Conservation (phyloP, 2,888 invertebrate species). For the Chironomus riparius region DNA sequence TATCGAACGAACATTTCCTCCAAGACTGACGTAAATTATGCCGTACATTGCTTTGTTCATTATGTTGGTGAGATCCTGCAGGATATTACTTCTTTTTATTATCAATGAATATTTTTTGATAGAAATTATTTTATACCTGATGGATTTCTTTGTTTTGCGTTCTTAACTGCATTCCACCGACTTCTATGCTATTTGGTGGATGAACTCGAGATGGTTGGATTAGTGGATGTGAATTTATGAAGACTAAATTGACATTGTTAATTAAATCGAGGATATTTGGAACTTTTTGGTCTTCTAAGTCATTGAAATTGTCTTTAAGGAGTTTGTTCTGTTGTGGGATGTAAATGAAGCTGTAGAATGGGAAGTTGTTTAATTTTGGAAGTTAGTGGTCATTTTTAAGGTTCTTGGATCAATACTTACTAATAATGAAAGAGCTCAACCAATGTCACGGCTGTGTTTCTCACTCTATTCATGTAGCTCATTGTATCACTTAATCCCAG, state of each 20-base stretch:
- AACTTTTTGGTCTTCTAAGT: slow-evolving; percentile 29
- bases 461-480: slow-evolving; percentile 41
- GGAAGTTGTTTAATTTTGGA: too few relatives aligned
- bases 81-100: background rate
- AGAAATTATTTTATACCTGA: background rate
- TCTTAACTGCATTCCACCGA: slow-evolving; percentile 33
- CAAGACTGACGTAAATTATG: slow-evolving; percentile 43
- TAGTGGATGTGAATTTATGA: slow-evolving; percentile 40
- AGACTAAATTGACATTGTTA: slow-evolving; percentile 38
- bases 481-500: slow-evolving; percentile 41
- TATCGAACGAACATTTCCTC: slow-evolving; percentile 38
- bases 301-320: slow-evolving; percentile 37
- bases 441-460: slow-evolving; percentile 41
- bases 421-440: slow-evolving; percentile 40
- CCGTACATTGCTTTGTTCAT: slow-evolving; percentile 40
- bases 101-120: background rate
- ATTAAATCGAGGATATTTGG: slow-evolving; percentile 40
- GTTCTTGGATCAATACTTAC: too few relatives aligned
- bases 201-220: slow-evolving; percentile 39
- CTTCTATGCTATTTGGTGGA: slow-evolving; percentile 39
- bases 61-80: slow-evolving; percentile 19
- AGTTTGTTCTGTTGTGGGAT: slow-evolving; percentile 40
- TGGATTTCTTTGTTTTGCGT: slow-evolving; percentile 1
- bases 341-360: slow-evolving; percentile 37
- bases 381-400: too few relatives aligned